Base-by-base conservation (phyloP, 92 coral and sea anemone species). In the Ricordea florida region DNA sequence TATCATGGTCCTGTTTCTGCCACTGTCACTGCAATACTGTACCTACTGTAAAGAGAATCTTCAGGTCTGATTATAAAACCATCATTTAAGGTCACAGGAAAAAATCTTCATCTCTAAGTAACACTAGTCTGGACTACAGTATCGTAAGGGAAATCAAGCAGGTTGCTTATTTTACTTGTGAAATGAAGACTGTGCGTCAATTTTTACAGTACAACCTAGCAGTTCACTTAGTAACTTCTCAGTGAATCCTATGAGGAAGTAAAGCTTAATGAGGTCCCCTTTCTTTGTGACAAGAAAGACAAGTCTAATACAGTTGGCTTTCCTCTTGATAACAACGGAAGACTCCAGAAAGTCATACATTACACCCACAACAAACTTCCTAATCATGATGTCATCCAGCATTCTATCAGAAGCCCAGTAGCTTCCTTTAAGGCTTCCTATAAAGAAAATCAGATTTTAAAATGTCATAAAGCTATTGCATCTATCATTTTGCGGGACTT, bases 291-390 rank as follows among this genome's bases (percentile, higher is more conserved):
- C 91, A 29, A 91, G 69, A 59, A 96, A 89, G 18, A 87, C 83
- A 47, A 96, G 66, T 20, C 69, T 80, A 44, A 96, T 96, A 16
- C 84, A 90, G 67, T 96, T 96, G 69, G 85, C 97, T 76, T 81
- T 90, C 42, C 99, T 83, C 53, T 96, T 96, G 84, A 92, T 81
- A 21, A 96, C 87, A 50, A 96, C 78, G 70, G 91, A 97, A 43
- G 99, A 96, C 24, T 58, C 64, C 24, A 96, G 43, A 43, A 85
- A 90, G 53, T 84, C 94, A 72, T 91, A 90, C 79, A 96, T 85
- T 31, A 96, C 99, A 58, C 99, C 99, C 38, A 91, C 97, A 20
- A 96, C 79, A 78, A 89, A 86, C 47, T 96, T 96, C 53, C 99
- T 81, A 1, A 96, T 60, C 97, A 96, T 96, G 20, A 96, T 85